These are phyloP conservation scores for Pogonomyrmex barbatus DNA, from an alignment of 1,140 invertebrate genomes.

Conservation along the genomic window DNA sequence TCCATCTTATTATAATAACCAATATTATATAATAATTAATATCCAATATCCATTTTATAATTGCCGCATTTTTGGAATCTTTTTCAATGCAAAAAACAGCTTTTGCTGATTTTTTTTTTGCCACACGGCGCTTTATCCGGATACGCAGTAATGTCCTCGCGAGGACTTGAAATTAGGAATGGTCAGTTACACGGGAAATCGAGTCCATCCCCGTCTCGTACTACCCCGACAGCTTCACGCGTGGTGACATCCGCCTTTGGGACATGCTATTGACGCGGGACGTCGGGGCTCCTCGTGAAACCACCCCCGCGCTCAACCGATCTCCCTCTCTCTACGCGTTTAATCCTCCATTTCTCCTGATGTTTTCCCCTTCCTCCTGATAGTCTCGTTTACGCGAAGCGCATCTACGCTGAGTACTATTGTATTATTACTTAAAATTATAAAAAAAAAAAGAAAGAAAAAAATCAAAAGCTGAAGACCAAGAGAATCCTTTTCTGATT, in stretches of 20 bases:
- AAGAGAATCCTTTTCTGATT: background rate
- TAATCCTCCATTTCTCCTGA: conserved; percentile 53
- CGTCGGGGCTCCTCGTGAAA: conserved; percentile 70
- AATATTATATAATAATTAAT: background rate
- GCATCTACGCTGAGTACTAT: conserved; percentile 11
- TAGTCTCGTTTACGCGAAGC: conserved; percentile 1
- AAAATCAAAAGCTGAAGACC: background rate
- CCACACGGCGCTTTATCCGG: background rate
- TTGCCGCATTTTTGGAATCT: background rate
- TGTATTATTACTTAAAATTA: conserved; percentile 35
- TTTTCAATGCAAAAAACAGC: no score
- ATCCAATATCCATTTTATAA: background rate
- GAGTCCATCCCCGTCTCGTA: conserved; percentile 40
- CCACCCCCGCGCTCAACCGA: background rate
- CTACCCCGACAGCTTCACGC: conserved; percentile 52
- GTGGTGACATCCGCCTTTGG: conserved; percentile 64
- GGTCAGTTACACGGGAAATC: conserved; percentile 78
- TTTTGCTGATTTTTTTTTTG: background rate
- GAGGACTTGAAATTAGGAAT: conserved; percentile 77
- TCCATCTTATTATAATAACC: background rate
- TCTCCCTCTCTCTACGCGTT: background rate
- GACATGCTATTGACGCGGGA: conserved; percentile 76
- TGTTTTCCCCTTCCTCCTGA: background rate
- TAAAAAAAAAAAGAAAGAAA: background rate
- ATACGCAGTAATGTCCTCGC: conserved; percentile 30